Conservation (phyloP, 2,113 vertebrate species). For the Coptodon rendalli region DNA sequence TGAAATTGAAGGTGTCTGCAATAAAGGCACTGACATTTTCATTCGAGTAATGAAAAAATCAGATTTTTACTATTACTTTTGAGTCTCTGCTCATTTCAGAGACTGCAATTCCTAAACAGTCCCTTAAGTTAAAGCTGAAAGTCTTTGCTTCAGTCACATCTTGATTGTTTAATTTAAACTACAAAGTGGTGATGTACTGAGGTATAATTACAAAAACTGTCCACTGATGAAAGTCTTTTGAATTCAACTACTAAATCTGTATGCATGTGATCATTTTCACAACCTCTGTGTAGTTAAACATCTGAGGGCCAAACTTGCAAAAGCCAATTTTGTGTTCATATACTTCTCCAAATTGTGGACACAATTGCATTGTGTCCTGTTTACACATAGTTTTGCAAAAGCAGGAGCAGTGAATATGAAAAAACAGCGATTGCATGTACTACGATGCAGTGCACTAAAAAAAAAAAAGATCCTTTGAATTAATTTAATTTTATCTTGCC, state of each 20-base stretch:
- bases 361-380: neutral
- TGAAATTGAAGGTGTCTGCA: neutral
- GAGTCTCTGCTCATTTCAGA: neutral
- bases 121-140: neutral
- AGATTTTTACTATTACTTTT: rapidly evolving
- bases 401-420: rapidly evolving
- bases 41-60: neutral
- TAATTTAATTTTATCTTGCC: neutral
- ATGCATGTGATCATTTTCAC: neutral
- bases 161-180: neutral
- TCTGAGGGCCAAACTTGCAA: neutral
- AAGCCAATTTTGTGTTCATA: neutral
- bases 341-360: constrained; percentile 4
- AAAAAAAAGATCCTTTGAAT: neutral
- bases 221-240: neutral
- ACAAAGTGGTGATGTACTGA: neutral
- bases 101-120: neutral
- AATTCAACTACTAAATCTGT: neutral
- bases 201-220: no score
- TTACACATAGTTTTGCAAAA: neutral
- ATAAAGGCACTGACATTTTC: neutral
- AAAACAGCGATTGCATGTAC: neutral
- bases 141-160: neutral
- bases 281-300: neutral
- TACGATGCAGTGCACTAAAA: neutral